phyloP scores from a whole-genome alignment of 2,888 invertebrate genomes.

The Muscina levida region DNA sequence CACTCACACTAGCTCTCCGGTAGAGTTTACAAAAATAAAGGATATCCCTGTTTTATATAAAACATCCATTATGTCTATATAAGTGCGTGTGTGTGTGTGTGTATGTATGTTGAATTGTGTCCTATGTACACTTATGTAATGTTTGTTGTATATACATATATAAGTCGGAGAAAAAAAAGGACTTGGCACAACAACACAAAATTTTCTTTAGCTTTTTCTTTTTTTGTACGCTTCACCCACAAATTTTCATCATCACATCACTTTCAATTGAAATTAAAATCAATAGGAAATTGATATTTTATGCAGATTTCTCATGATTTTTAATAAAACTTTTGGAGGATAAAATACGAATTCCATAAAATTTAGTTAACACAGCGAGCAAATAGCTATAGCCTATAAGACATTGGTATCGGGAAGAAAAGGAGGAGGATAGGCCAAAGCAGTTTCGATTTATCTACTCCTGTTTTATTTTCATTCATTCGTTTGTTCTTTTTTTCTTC shows the following conservation, averaged over 20 bases:
- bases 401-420: too few relatives aligned
- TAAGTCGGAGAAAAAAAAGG: constrained; percentile 36
- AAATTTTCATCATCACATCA: neutral
- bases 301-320: too few relatives aligned
- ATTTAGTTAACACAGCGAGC: neutral
- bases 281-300: too few relatives aligned
- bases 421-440: neutral
- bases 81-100: constrained; percentile 24
- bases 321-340: too few relatives aligned
- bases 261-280: too few relatives aligned
- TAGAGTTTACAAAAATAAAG: too few relatives aligned
- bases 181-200: constrained; percentile 26
- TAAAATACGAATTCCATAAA: too few relatives aligned
- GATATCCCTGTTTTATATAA: constrained; percentile 4
- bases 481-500: too few relatives aligned
- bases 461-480: too few relatives aligned
- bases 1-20: too few relatives aligned
- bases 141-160: constrained; percentile 48
- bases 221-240: constrained; percentile 33
- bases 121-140: constrained; percentile 66
- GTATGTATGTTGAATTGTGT: constrained; percentile 40
- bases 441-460: too few relatives aligned
- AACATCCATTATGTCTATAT: constrained; percentile 2
- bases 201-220: neutral
- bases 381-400: constrained; percentile 17